Evolutionary conservation across 2,797 vertebrate genomes (phyloP), one percentile per base, ranked within the genome.

Genomic region (Alosa sapidissima): DNA sequence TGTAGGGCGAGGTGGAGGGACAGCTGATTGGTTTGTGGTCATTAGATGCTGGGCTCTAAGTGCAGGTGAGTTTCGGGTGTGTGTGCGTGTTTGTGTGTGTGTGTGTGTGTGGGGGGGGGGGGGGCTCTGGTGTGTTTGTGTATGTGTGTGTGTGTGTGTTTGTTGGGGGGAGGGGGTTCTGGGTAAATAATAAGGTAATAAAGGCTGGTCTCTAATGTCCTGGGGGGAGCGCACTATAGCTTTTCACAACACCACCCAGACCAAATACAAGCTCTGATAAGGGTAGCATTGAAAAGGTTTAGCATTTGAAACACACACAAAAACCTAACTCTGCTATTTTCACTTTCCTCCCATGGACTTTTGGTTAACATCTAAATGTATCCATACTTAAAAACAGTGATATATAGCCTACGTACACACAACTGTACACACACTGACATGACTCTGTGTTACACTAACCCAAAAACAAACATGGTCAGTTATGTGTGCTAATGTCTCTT

Each of bases 141-240:
- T 62, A 2, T 62, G 60, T 65, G 60, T 65, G 60, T 72, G 65
- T 72, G 19, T 72, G 68, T 72, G 33, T 75, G 33, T 75, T 36
- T 75, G 68, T 78, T 47, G 83, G 1, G 87, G 88, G 96, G 96
- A 84, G 95, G 94, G 95, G 93, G 91, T 93, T 95, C 93, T 91
- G 81, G 88, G 95, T 95, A 95, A 97, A 97, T 96, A 97, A 93
- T 93, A 94, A 94, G 87, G 94, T 94, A 94, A 96, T 97, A 97
- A 97, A 97, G 93, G 90, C 92, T 88, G 88, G 94, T 92, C 90
- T 92, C 91, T 87, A 45, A 72, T 91, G 89, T 90, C 91, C 90
- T 51, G 86, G 89, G 89, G 89, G 91, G 81, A 81, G 86, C 85
- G 86, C 89, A 83, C 85, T 81, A 19, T 82, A 81, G 83, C 87